Conservation (phyloP, 2,797 vertebrate genomes). For the Salmo trutta region DNA sequence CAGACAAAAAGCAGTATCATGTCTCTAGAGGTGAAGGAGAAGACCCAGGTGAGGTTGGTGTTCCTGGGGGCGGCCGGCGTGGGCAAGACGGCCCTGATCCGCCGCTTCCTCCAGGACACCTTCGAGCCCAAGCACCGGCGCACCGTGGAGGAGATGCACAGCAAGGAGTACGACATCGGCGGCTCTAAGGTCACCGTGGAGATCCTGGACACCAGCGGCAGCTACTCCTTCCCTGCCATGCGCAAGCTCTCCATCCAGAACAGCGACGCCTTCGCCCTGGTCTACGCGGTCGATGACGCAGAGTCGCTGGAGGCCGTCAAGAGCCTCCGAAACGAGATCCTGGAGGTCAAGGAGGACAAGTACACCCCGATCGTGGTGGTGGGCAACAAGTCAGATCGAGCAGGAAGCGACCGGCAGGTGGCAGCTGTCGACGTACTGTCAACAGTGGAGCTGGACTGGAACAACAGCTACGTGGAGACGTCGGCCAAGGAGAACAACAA, state of each 20-base stretch:
- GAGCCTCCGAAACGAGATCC: conserved; percentile 86
- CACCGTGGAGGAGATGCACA: conserved; percentile 89
- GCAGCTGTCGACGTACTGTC: conserved; percentile 76
- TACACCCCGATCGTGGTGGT: conserved; percentile 87
- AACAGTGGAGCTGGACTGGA: conserved; percentile 90
- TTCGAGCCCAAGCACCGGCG: conserved; percentile 88
- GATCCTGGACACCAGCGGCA: conserved; percentile 91
- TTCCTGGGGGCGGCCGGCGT: conserved; percentile 90
- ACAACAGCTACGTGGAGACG: conserved; percentile 85
- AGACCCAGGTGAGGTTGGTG: conserved; percentile 85
- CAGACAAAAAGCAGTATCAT: conserved; percentile 57
- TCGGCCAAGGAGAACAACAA: conserved; percentile 89
- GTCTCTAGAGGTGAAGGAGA: conserved; percentile 88
- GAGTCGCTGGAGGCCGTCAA: conserved; percentile 85
- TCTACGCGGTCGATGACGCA: conserved; percentile 85
- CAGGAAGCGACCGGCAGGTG: conserved; percentile 71
- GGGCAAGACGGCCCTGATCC: conserved; percentile 89
- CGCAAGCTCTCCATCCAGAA: conserved; percentile 89
- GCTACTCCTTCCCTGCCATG: conserved; percentile 94
- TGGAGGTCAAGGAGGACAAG: conserved; percentile 90
- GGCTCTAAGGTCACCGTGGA: conserved; percentile 84
- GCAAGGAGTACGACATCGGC: conserved; percentile 83
- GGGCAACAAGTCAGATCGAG: conserved; percentile 85
- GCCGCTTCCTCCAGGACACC: conserved; percentile 85
- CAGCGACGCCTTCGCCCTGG: conserved; percentile 87